Base-by-base conservation (phyloP, 2,888 invertebrate species). In the Pristionchus arcanus region DNA sequence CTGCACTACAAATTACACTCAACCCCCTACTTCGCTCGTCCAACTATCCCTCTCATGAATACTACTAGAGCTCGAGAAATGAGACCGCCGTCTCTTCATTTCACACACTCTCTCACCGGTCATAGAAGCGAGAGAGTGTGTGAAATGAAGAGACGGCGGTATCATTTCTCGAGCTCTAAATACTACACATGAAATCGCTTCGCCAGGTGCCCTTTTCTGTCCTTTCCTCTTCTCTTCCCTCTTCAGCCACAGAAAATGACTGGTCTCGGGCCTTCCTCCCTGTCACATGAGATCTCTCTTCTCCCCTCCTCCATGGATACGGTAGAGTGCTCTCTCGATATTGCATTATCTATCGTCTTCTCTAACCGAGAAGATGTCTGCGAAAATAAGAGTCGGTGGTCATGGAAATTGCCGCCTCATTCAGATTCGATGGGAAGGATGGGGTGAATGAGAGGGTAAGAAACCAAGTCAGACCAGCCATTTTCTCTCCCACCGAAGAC, bases 301-400 rank as follows among this genome's bases (percentile, higher is more conserved):
- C 19, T 71, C 34, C 34, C 71, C 71, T 71, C 31, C 42, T 28
- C 2, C 74, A 0, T 42, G 74, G 74, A 77, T 77, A 77, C 74
- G 74, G 74, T 77, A 77, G 68, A 68, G 74, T 77, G 37, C 74
- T 42, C 74, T 77, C 42, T 77, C 74, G 9, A 25, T 77, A 5
- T 42, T 21, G 25, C 74, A 77, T 25, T 2, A 13, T 77, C 74
- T 77, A 42, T 37, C 63, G 63, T n/a, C 74, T 42, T 37, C 74
- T 21, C 74, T 42, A 21, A 11, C 74, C 25, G 11, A 25, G 2
- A 21, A 25, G n/a, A 25, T 7, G 1, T n/a, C n/a, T 25, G 63
- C 11, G 11, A 21, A 63, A 25, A 11, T 63, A 11, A 63, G 63
- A 63, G n/a, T 7, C 63, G 25, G 63, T 63, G 63, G 63, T n/a